Evolutionary conservation across 2,113 vertebrate genomes (phyloP), one percentile per base, ranked within the genome.

Genomic region (Salvelinus sp.): DNA sequence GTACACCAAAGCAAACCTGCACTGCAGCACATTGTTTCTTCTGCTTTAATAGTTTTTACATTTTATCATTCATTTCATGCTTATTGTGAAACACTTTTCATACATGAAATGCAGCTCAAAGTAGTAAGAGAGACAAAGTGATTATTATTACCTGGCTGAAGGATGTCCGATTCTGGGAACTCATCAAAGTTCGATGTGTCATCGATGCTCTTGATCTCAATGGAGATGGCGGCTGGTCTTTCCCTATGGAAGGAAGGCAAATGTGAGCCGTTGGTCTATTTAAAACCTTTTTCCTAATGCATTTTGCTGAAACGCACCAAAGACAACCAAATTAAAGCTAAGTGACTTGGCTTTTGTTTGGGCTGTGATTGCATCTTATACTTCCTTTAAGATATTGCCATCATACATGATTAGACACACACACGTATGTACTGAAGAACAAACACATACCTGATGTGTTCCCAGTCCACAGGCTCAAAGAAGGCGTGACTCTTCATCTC

Each of bases 151-250:
- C 97, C 96, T 94, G 97, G 96, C 87, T 98, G 97, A 83, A 99
- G 95, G 89, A 98, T 98, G 90, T 98, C 97, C 0, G 97, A 99
- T 76, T 98, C 97, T 0, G 97, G 97, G 90, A 98, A 98, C 77
- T 98, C 97, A 66, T 99, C 97, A 0, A 98, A 98, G 91, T 98
- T 99, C 3, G 97, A 99, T 72, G 97, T 99, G 87, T 99, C 97
- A 67, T 98, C 97, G 25, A 99, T 98, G 76, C 97, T 98, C 90
- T 96, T 97, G 87, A 98, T 98, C 89, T 98, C 97, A 77, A 98
- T 98, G 30, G 96, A 96, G 81, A 98, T 98, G 70, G 97, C 96
- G 69, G 97, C 96, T 18, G 96, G 97, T 79, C 97, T 93, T 86
- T 99, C 97, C 90, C 97, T 99, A 83, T 80, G 1, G 38, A 77